Evolutionary conservation across 2,888 invertebrate genomes (phyloP).

Genomic region (Tillus elongatus): DNA sequence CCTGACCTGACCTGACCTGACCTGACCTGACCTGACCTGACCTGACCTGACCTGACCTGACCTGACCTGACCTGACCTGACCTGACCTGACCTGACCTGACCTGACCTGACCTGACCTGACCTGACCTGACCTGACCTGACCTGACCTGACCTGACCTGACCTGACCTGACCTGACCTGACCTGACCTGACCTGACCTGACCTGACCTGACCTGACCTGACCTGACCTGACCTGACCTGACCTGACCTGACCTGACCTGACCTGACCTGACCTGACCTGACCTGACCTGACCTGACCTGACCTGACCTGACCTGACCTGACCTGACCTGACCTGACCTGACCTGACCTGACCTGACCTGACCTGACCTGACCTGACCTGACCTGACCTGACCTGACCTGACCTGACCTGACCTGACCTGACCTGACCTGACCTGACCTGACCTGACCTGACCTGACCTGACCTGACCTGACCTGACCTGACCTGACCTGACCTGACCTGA

Average conservation of each 20-base stretch:
- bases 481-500: slow-evolving; percentile 4
- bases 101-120: slow-evolving; percentile 4
- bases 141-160: slow-evolving; percentile 4
- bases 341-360: slow-evolving; percentile 4
- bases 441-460: slow-evolving; percentile 4
- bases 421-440: slow-evolving; percentile 4
- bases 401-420: slow-evolving; percentile 4
- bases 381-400: slow-evolving; percentile 4
- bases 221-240: slow-evolving; percentile 4
- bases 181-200: slow-evolving; percentile 4
- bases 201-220: slow-evolving; percentile 4
- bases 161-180: slow-evolving; percentile 4
- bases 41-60: slow-evolving; percentile 4
- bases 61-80: slow-evolving; percentile 4
- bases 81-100: slow-evolving; percentile 4
- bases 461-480: slow-evolving; percentile 4
- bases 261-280: slow-evolving; percentile 4
- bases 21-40: slow-evolving; percentile 4
- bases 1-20: slow-evolving; percentile 4
- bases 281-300: slow-evolving; percentile 4
- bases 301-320: slow-evolving; percentile 4
- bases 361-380: slow-evolving; percentile 4
- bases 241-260: slow-evolving; percentile 4
- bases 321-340: slow-evolving; percentile 4
- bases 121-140: slow-evolving; percentile 2